Evolutionary conservation across 2,113 vertebrate genomes (phyloP).

Genomic region (Neotoma lepida): DNA sequence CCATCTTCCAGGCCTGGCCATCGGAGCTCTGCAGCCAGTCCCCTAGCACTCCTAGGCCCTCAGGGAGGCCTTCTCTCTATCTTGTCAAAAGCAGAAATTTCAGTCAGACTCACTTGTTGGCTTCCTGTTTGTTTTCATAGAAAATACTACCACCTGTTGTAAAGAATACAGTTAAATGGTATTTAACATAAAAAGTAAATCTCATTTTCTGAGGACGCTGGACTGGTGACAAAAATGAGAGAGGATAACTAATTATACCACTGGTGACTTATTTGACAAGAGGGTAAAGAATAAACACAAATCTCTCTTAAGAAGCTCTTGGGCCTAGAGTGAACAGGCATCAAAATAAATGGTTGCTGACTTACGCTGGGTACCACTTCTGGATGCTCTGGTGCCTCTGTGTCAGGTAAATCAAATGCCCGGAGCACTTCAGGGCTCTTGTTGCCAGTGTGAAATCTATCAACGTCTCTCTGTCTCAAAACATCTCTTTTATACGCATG

Average conservation of each 20-base stretch:
- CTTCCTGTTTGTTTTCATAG: neutral
- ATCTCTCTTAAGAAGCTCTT: neutral
- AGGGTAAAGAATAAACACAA: neutral
- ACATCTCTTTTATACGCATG: slow-evolving; percentile 76
- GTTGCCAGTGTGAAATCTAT: slow-evolving; percentile 46
- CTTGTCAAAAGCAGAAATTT: neutral
- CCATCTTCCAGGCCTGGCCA: neutral
- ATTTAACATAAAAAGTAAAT: neutral
- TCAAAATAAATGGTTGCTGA: slow-evolving; percentile 53
- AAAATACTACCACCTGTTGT: neutral
- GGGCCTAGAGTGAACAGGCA: neutral
- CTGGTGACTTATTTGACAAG: neutral
- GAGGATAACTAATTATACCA: neutral
- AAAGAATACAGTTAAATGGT: neutral
- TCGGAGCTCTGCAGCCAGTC: neutral
- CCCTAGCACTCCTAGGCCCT: neutral
- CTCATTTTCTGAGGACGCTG: neutral
- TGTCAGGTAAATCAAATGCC: neutral
- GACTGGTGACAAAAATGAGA: neutral
- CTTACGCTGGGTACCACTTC: slow-evolving; percentile 69
- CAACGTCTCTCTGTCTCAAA: slow-evolving; percentile 59
- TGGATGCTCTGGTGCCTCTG: slow-evolving; percentile 56
- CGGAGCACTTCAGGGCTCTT: slow-evolving; percentile 49
- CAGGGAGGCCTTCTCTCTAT: neutral
- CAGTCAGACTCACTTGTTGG: neutral